phyloP scores from a whole-genome alignment of 2,888 invertebrate genomes.

The Noctua janthina region DNA sequence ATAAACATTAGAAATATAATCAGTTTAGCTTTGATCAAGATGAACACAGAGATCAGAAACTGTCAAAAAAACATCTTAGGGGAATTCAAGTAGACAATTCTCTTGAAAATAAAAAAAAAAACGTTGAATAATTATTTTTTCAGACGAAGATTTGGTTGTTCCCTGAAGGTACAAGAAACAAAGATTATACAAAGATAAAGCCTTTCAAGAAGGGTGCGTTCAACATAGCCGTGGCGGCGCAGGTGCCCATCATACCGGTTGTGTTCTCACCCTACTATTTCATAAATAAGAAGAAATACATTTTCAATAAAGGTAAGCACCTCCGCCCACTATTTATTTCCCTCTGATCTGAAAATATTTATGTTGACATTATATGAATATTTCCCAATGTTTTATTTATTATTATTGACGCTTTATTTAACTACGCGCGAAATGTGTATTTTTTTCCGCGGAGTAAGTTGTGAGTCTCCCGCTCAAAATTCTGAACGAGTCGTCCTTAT shows the following conservation, averaged over 20 bases:
- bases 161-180: constrained; percentile 93
- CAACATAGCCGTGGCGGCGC: constrained; percentile 92
- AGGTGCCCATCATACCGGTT: constrained; percentile 92
- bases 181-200: constrained; percentile 86
- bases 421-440: constrained; percentile 3
- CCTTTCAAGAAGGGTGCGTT: constrained; percentile 94
- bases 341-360: constrained; percentile 42
- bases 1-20: constrained; percentile 30
- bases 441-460: constrained; percentile 3
- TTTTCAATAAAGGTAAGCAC: constrained; percentile 76
- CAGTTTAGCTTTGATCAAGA: constrained; percentile 50
- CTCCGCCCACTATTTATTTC: constrained; percentile 37
- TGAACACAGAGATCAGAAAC: constrained; percentile 78
- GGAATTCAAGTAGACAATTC: constrained; percentile 79
- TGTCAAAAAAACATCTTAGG: constrained; percentile 83
- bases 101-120: constrained; percentile 73
- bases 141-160: constrained; percentile 93
- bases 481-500: constrained; percentile 1
- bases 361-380: constrained; percentile 40
- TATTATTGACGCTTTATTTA: constrained; percentile 30
- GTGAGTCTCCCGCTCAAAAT: neutral
- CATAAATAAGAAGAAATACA: constrained; percentile 83
- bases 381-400: constrained; percentile 23
- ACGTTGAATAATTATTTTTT: constrained; percentile 70
- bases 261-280: constrained; percentile 92